A percentile compares a stretch with the other conserved stretches of the same genome.
These are phyloP conservation scores for Diacarnus erythraeanus DNA, from an alignment of 37 sponge, comb jelly and placozoan genomes.

Conservation along the genomic window DNA sequence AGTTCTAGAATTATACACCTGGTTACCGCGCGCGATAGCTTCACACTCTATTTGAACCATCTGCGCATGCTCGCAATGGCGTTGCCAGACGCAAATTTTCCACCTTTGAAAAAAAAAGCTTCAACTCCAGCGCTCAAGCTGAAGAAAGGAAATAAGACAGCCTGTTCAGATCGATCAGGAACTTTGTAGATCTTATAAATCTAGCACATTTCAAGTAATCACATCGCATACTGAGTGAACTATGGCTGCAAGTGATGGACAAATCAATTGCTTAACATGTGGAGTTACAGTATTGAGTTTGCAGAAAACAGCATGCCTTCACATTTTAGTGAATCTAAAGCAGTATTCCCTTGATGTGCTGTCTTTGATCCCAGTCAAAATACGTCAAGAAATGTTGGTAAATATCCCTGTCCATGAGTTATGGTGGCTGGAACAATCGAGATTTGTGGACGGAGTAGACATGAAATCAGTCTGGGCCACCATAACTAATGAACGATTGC, in stretches of 20 bases:
- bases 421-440: constrained; percentile 5
- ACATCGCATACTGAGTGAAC: neutral
- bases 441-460: constrained; percentile 13
- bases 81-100: neutral
- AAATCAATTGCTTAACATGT: neutral
- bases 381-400: neutral
- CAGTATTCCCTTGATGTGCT: neutral
- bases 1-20: too few species aligned
- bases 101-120: neutral
- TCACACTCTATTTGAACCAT: too few species aligned
- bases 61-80: neutral
- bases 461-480: constrained; percentile 21
- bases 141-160: neutral
- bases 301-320: constrained; percentile 9
- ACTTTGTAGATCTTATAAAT: neutral
- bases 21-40: too few species aligned
- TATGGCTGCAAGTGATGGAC: neutral
- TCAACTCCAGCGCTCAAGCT: constrained; percentile 4
- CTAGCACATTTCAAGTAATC: neutral
- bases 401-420: constrained; percentile 17
- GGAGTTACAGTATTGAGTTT: neutral
- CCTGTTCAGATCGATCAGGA: neutral
- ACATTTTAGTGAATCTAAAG: constrained; percentile 8
- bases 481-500: neutral
- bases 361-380: neutral